Evolutionary conservation across 2,113 vertebrate species (phyloP), one percentile per base, ranked within the genome.

Genomic region (Pelecanus crispus): DNA sequence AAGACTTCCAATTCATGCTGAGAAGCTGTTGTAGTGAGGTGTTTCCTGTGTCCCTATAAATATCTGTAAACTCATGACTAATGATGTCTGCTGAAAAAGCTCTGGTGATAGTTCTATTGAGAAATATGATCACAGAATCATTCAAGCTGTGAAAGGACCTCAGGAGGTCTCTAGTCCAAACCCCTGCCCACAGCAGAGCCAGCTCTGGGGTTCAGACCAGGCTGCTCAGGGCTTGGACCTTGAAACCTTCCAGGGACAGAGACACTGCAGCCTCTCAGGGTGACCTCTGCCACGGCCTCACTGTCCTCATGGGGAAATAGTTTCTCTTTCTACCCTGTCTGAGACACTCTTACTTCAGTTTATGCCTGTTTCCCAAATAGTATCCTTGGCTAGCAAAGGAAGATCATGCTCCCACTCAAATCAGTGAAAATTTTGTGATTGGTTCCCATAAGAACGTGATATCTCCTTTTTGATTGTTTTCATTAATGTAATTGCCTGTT

Each of bases 181-280:
- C 6, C 26, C 2, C 25, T 68, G 21, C 11, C 38, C 21, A 86
- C 68, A 65, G 7, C 11, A 52, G 34, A 25, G 19, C 34, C 29
- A 80, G 2, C 11, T 68, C 44, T 74, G 19, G 4, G 8, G 4
- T 52, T 52, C 50, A 66, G 17, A 62, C 16, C 50, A 53, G 14
- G 4, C 17, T 71, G 28, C 18, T 82, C 22, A 74, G 50, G 40
- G 6, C 11, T 71, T 70, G 29, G 32, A 45, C 10, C 15, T 67
- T 63, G 44, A 90, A 86, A 55, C 5, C 13, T 4, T 36, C 20
- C 32, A 20, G 14, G 22, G 47, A 26, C 26, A 55, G 62, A 80
- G 4, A 29, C n/a, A 17, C 25, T 0, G 0, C 42, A 78, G n/a
- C 13, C 14, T 58, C 5, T 17, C 31, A n/a, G 12, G 7, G 5